These are phyloP conservation scores for Eulemur macaco DNA, from an alignment of 2,113 vertebrate species.

Conservation along the genomic window DNA sequence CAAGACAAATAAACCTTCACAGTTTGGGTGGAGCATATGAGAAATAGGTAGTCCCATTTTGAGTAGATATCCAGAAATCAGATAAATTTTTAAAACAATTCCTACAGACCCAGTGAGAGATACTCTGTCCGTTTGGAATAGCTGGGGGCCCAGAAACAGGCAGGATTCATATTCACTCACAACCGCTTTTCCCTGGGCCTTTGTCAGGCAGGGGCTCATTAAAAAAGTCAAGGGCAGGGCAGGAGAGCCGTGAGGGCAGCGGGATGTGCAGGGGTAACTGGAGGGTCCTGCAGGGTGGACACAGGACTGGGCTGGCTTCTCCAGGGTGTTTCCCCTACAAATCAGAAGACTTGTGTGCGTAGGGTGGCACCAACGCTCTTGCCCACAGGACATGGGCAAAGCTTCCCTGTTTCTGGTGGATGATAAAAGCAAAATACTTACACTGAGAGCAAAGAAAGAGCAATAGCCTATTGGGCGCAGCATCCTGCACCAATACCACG, in stretches of 20 bases:
- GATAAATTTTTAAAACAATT: not conserved
- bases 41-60: rapidly evolving
- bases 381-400: not conserved
- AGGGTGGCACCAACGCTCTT: no score
- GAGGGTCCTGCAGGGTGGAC: not conserved
- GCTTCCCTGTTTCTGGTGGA: not conserved
- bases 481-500: not conserved
- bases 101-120: no score
- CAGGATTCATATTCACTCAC: no score
- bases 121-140: not conserved
- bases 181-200: not conserved
- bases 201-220: rapidly evolving
- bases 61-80: not conserved
- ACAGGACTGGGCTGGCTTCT: not conserved
- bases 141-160: not conserved
- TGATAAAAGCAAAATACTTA: not conserved
- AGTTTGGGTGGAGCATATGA: rapidly evolving
- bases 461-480: no score
- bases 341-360: not conserved
- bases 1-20: rapidly evolving
- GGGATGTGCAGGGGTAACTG: rapidly evolving
- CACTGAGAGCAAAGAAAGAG: not conserved
- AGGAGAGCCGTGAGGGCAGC: not conserved
- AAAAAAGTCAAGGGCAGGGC: rapidly evolving
- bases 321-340: not conserved